Evolutionary conservation across 35 echinoderm and acorn worm genomes (phyloP), one percentile per base, ranked within the genome.

Genomic region (Strongylocentrotus purpuratus): DNA sequence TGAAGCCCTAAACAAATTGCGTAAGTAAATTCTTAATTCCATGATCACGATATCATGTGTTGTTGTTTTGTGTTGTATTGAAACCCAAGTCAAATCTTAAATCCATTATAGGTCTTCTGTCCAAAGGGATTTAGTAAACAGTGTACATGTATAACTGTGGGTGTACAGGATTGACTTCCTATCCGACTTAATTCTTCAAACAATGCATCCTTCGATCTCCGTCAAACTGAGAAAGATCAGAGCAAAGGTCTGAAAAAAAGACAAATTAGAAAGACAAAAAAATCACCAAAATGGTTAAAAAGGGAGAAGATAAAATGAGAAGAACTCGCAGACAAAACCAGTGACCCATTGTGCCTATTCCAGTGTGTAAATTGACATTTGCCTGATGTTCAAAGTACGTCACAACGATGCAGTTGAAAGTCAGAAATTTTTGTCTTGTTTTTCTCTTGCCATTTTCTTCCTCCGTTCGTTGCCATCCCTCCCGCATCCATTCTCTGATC

Each of bases 351-450:
- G 48, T 93, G 91, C 25, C 11, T 50, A 93, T 33, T 93, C 46
- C 46, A 46, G 46, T 93, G 91, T 93, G 91, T 58, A 93, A 93
- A 50, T 93, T 93, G 91, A 93, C 91, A 93, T 93, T 93, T 93
- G 45, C 91, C 7, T 93, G 91, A 50, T 93, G 32, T 33, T 32
- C 91, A 20, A 89, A 89, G 87, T 89, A 46, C 87, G 87, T 89
- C 87, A 89, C n/a, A n/a, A n/a, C 87, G 5, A 89, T 89, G 32
- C 33, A 45, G 87, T 89, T 33, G 12, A 46, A 31, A 33, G 12
- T 22, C 87, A 17, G 87, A 41, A 41, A 89, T 89, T 35, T 89
- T 33, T 89, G 12, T 33, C 2, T 89, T 89, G 11, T 33, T 33
- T 45, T 4, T 35, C 11, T 89, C 25, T 89, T 89, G 32, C 18